phyloP scores from a whole-genome alignment of 2,113 vertebrate species.

The Laticauda colubrina region DNA sequence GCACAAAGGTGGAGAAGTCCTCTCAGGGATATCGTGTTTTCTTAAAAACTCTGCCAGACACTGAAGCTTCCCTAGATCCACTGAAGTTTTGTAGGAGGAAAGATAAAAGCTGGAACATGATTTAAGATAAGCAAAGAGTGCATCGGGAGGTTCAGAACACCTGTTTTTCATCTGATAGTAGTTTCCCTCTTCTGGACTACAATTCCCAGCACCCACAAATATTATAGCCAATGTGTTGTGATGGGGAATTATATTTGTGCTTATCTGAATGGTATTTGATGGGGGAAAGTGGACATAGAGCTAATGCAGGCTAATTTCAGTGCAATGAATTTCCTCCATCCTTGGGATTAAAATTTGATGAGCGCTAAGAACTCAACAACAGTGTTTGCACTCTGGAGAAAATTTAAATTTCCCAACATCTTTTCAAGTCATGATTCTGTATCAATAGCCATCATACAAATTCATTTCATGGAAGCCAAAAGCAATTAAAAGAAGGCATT shows the following conservation, averaged over 20 bases:
- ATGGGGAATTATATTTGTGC: not conserved
- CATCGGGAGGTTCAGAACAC: not conserved
- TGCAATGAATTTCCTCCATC: not conserved
- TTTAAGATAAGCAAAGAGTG: not conserved
- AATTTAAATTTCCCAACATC: not conserved
- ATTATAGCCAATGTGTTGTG: not conserved
- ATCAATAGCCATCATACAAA: not conserved
- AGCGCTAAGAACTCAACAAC: slow-evolving; percentile 6
- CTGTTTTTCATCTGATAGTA: not conserved
- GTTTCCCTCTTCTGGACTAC: not conserved
- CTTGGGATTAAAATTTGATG: not conserved
- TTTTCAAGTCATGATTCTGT: not conserved
- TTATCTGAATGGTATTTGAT: not conserved
- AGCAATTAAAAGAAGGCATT: not conserved
- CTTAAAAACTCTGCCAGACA: slow-evolving; percentile 40
- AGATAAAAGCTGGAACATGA: not conserved
- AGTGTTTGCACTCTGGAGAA: not conserved
- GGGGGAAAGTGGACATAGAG: not conserved
- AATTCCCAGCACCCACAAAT: not conserved
- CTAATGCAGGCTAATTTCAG: not conserved
- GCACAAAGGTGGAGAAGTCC: slow-evolving; percentile 14
- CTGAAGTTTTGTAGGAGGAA: slow-evolving; percentile 18
- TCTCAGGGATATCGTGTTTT: slow-evolving; percentile 28
- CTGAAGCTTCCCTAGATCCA: not conserved
- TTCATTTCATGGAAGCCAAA: not conserved